Conservation (phyloP, 2,797 vertebrate species). For the Catamblyrhynchus diadema region DNA sequence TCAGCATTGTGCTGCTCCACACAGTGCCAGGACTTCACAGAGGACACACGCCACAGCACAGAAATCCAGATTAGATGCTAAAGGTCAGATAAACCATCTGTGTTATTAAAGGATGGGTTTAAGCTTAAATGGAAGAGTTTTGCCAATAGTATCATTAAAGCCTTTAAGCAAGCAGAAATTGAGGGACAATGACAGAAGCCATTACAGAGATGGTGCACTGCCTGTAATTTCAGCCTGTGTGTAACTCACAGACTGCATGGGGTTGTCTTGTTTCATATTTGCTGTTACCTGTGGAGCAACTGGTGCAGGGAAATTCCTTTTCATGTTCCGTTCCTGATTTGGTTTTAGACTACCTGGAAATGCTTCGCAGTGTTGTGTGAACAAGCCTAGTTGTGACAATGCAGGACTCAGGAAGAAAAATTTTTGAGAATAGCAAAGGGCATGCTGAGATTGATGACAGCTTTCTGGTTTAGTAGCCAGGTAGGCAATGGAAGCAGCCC, state of each 20-base stretch:
- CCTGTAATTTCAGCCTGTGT: neutral
- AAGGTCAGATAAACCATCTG: conserved; percentile 2
- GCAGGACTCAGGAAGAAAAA: fast-evolving
- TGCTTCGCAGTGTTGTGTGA: neutral
- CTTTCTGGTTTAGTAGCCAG: neutral
- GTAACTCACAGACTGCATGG: neutral
- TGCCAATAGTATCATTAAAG: neutral
- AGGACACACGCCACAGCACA: neutral
- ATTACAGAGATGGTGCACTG: neutral
- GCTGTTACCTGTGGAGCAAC: neutral
- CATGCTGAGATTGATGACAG: neutral
- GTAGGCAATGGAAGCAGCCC: neutral
- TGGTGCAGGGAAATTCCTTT: neutral
- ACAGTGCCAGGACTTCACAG: neutral
- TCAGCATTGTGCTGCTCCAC: neutral
- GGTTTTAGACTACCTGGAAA: neutral
- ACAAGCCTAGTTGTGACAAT: neutral
- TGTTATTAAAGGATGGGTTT: neutral
- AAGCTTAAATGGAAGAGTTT: neutral
- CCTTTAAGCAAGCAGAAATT: neutral
- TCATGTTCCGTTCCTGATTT: neutral
- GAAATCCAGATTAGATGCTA: neutral
- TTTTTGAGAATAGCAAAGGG: neutral
- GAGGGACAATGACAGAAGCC: neutral
- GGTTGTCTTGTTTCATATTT: neutral